These are phyloP conservation scores for Gymnocheta viridis DNA, from an alignment of 2,888 invertebrate species.

Conservation along the genomic window DNA sequence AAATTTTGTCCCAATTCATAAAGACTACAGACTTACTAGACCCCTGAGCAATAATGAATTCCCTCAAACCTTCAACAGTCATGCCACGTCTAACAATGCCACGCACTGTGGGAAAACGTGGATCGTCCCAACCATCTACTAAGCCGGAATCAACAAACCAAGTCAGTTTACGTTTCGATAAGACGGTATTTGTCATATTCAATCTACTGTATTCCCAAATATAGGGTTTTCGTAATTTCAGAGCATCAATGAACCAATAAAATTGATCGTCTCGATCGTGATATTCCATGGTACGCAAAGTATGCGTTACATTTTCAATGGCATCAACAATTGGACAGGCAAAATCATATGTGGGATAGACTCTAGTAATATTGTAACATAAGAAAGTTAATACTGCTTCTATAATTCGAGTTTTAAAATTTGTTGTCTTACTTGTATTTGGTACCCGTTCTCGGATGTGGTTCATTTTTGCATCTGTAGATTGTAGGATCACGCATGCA, in stretches of 20 bases:
- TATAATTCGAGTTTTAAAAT: background rate
- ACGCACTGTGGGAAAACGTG: constrained; percentile 98
- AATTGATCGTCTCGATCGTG: constrained; percentile 99
- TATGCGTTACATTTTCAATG: constrained; percentile 98
- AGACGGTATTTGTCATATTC: constrained; percentile 98
- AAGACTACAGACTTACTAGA: constrained; percentile 98
- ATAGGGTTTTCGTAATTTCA: constrained; percentile 93
- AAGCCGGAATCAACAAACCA: constrained; percentile 98
- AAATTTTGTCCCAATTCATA: constrained; percentile 99
- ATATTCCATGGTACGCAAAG: constrained; percentile 98
- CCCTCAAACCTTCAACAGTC: constrained; percentile 97
- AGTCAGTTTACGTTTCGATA: constrained; percentile 98
- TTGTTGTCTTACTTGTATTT: constrained; percentile 91
- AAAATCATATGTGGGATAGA: constrained; percentile 99
- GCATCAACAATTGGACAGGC: constrained; percentile 99
- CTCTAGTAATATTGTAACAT: constrained; percentile 83
- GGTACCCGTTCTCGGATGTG: constrained; percentile 95
- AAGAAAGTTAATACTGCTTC: background rate
- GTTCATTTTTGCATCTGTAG: constrained; percentile 97
- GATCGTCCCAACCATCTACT: constrained; percentile 99
- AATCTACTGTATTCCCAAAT: constrained; percentile 98
- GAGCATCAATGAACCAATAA: constrained; percentile 96
- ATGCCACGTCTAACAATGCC: constrained; percentile 97
- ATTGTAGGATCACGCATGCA: constrained; percentile 99
- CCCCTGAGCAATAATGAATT: constrained; percentile 99